These are phyloP conservation scores for Lipophrys pholis DNA, from an alignment of 2,113 vertebrate species.

Conservation along the genomic window DNA sequence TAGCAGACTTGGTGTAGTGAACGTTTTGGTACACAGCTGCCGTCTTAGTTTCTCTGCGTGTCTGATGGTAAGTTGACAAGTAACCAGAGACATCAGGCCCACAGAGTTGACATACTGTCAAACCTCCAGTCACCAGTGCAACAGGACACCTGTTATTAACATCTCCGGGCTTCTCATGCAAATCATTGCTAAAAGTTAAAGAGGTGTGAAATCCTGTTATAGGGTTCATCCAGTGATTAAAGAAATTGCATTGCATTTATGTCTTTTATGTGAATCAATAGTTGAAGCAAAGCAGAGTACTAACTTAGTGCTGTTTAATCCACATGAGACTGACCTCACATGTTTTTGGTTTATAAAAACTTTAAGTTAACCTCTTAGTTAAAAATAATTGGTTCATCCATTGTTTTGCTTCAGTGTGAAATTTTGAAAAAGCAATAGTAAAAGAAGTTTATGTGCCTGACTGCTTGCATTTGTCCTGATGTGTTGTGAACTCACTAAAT, in stretches of 20 bases:
- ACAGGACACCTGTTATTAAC: conserved; percentile 38
- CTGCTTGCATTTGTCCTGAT: too few species aligned
- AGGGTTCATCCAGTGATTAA: background rate
- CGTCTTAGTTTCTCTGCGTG: conserved; percentile 26
- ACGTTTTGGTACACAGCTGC: background rate
- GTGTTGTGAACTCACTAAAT: background rate
- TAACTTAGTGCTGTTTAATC: conserved; percentile 16
- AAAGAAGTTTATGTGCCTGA: background rate
- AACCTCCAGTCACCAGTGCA: conserved; percentile 4
- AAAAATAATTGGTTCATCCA: background rate
- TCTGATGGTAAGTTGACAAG: conserved; percentile 16
- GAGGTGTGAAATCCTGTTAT: background rate
- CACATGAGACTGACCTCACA: conserved; percentile 3
- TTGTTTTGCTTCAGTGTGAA: background rate
- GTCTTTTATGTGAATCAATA: too few species aligned
- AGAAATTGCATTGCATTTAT: background rate
- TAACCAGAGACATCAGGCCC: conserved; percentile 37
- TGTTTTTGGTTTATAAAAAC: background rate
- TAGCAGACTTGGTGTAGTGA: background rate
- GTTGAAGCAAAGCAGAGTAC: background rate
- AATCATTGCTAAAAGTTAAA: conserved; percentile 19
- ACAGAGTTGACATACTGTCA: background rate
- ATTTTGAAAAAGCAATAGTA: background rate
- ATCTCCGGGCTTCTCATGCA: conserved; percentile 10
- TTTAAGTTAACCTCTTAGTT: background rate